Conservation (phyloP, 1,140 invertebrate species). For the Lamellibrachia luymesi region DNA sequence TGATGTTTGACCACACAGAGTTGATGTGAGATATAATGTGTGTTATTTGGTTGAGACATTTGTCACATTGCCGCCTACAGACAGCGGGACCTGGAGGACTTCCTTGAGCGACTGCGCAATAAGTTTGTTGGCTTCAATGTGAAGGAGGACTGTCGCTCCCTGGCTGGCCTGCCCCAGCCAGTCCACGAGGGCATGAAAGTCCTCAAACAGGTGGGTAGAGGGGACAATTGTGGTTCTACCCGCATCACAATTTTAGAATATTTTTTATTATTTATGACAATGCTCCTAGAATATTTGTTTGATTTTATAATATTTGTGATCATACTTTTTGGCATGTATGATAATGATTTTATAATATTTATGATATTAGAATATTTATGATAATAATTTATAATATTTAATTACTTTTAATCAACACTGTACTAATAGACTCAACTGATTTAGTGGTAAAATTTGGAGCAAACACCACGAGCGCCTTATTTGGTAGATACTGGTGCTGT, state of each 20-base stretch:
- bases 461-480: too few relatives aligned
- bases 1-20: too few relatives aligned
- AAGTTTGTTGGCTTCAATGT: slow-evolving; percentile 92
- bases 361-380: too few relatives aligned
- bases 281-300: neutral
- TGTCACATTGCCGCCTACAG: slow-evolving; percentile 35
- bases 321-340: too few relatives aligned
- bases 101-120: slow-evolving; percentile 83
- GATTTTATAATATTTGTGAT: neutral
- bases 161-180: slow-evolving; percentile 89
- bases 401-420: too few relatives aligned
- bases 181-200: slow-evolving; percentile 93
- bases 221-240: neutral
- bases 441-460: too few relatives aligned
- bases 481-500: too few relatives aligned
- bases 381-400: too few relatives aligned
- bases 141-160: slow-evolving; percentile 70
- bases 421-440: too few relatives aligned
- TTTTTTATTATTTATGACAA: too few relatives aligned
- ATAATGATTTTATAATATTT: neutral
- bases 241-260: neutral
- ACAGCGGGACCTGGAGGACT: slow-evolving; percentile 67
- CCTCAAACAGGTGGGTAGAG: slow-evolving; percentile 66
- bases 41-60: slow-evolving; percentile 7
- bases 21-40: neutral